These are phyloP conservation scores for Silvanus unidentatus DNA, from an alignment of 2,888 invertebrate species.

Conservation along the genomic window DNA sequence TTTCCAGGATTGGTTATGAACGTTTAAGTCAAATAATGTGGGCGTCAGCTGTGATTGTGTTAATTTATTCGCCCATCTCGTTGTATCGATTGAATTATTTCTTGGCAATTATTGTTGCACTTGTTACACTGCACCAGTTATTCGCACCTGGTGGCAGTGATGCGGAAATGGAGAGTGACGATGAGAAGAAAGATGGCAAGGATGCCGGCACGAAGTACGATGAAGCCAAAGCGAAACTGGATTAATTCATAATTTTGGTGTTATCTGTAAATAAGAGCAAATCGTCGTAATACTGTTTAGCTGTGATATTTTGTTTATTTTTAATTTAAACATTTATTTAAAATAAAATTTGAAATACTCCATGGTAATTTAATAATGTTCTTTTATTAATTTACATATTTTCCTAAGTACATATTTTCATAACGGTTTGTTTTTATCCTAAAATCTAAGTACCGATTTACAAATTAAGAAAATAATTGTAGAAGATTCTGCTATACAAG, in stretches of 20 bases:
- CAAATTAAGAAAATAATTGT: background rate
- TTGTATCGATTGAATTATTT: slow-evolving; percentile 57
- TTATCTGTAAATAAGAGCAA: too few species aligned
- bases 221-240: slow-evolving; percentile 24
- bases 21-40: slow-evolving; percentile 49
- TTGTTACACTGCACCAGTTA: slow-evolving; percentile 56
- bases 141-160: slow-evolving; percentile 30
- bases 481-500: slow-evolving; percentile 2
- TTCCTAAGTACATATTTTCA: too few species aligned
- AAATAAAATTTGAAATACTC: too few species aligned
- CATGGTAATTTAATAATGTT: too few species aligned
- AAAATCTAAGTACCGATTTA: too few species aligned
- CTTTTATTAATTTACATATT: too few species aligned
- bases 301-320: too few species aligned
- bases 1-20: slow-evolving; percentile 50
- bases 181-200: slow-evolving; percentile 16
- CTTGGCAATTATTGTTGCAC: slow-evolving; percentile 50
- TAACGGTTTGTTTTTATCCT: too few species aligned
- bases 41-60: slow-evolving; percentile 49
- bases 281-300: too few species aligned
- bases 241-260: slow-evolving; percentile 14
- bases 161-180: slow-evolving; percentile 39
- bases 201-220: slow-evolving; percentile 25
- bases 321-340: too few species aligned
- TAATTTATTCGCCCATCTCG: slow-evolving; percentile 57